A percentile compares a stretch with the other conserved stretches of the same genome.
Evolutionary conservation across 2,888 invertebrate genomes (phyloP).

Genomic region (Xylocampa areola): DNA sequence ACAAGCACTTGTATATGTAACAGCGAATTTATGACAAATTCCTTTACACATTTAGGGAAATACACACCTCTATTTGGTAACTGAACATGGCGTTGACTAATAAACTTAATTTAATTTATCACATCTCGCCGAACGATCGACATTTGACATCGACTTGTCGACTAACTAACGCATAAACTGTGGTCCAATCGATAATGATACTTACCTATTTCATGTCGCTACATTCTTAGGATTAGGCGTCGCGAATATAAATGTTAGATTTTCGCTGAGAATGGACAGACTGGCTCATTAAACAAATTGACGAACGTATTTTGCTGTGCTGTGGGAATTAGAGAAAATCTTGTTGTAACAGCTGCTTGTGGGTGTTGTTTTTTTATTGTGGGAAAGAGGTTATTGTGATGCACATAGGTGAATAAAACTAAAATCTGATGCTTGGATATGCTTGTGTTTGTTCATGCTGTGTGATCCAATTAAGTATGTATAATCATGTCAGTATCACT

Average conservation of each 20-base stretch:
- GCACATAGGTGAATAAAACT: not conserved
- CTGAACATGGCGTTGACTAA: conserved; percentile 37
- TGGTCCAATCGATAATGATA: conserved; percentile 61
- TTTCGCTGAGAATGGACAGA: conserved; percentile 46
- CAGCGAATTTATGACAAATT: conserved; percentile 65
- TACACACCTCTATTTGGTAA: conserved; percentile 63
- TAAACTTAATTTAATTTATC: conserved; percentile 63
- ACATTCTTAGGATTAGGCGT: conserved; percentile 64
- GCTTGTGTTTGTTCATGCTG: no score
- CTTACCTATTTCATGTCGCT: conserved; percentile 56
- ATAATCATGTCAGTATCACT: no score
- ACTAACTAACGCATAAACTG: conserved; percentile 61
- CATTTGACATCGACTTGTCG: conserved; percentile 61
- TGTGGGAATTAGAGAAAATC: conserved; percentile 32
- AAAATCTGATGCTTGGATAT: conserved; percentile 5
- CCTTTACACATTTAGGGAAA: conserved; percentile 65
- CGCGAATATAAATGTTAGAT: conserved; percentile 62
- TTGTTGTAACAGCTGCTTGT: conserved; percentile 1
- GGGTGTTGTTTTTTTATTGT: conserved; percentile 2
- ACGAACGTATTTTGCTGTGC: conserved; percentile 15
- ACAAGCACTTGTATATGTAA: conserved; percentile 10
- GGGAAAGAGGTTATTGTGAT: conserved; percentile 10
- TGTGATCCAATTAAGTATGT: not conserved
- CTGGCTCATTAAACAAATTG: conserved; percentile 36
- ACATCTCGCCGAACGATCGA: conserved; percentile 60